Percentiles rank a stretch among this genome's conserved stretches.
Conservation (phyloP, 2,797 vertebrate genomes). For the Hydrolagus colliei region DNA sequence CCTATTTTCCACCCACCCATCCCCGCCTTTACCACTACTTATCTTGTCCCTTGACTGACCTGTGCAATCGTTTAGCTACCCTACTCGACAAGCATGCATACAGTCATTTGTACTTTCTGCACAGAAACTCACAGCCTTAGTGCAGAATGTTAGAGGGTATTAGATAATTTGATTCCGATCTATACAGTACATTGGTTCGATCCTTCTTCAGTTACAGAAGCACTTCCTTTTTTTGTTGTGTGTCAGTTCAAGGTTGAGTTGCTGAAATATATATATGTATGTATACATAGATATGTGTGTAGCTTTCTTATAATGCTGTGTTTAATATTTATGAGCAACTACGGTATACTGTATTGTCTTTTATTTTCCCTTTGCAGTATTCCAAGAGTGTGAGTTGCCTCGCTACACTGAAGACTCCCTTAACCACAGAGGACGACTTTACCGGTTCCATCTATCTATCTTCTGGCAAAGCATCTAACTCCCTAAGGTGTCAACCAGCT, state of each 20-base stretch:
- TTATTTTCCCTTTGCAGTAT: slow-evolving; percentile 2
- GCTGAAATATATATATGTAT: neutral
- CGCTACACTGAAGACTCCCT: neutral
- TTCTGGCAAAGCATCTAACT: slow-evolving; percentile 3
- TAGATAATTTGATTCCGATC: neutral
- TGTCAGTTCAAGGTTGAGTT: slow-evolving; percentile 16
- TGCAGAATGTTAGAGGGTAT: neutral
- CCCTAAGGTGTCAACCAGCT: slow-evolving; percentile 5
- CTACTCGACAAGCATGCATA: too few species aligned
- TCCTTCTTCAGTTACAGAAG: neutral
- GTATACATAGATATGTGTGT: neutral
- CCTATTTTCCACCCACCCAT: too few species aligned
- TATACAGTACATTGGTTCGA: neutral
- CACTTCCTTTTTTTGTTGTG: neutral
- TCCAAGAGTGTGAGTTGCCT: neutral
- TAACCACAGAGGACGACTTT: neutral
- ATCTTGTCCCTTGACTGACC: too few species aligned
- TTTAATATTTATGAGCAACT: slow-evolving; percentile 24
- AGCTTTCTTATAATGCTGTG: neutral
- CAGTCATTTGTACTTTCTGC: neutral
- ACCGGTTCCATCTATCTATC: slow-evolving; percentile 21
- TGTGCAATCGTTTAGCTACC: too few species aligned
- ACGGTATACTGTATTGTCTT: neutral
- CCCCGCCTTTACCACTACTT: too few species aligned
- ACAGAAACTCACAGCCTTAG: neutral